Evolutionary conservation across 1,140 invertebrate genomes (phyloP).

Genomic region (Cotesia glomerata): DNA sequence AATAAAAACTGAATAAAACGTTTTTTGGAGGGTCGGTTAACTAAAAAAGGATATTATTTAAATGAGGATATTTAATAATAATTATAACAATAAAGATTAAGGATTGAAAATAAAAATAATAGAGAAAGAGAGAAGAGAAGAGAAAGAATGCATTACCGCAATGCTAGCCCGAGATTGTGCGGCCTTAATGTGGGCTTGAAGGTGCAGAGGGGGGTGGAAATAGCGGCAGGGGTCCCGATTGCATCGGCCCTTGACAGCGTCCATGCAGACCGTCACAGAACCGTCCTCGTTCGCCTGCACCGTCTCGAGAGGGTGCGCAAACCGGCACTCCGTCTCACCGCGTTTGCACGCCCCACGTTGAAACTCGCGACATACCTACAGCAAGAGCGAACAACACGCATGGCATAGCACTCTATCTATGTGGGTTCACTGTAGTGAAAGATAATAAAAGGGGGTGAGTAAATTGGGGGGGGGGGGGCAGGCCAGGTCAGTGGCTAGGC

Average conservation of each 20-base stretch:
- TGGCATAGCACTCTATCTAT: slow-evolving; percentile 64
- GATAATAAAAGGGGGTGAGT: neutral
- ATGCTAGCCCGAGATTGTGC: slow-evolving; percentile 89
- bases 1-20: neutral
- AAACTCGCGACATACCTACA: slow-evolving; percentile 98
- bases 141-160: slow-evolving; percentile 84
- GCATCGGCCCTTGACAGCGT: slow-evolving; percentile 96
- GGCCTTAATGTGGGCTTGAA: slow-evolving; percentile 98
- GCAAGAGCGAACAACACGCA: slow-evolving; percentile 63
- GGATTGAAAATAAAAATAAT: slow-evolving; percentile 28
- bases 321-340: slow-evolving; percentile 94
- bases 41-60: neutral
- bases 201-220: slow-evolving; percentile 97
- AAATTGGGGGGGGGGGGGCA: neutral
- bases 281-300: slow-evolving; percentile 92
- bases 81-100: slow-evolving; percentile 28
- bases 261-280: slow-evolving; percentile 98
- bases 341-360: slow-evolving; percentile 96
- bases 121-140: slow-evolving; percentile 45
- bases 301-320: slow-evolving; percentile 95
- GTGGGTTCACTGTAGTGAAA: slow-evolving; percentile 35
- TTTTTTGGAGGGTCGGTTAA: neutral
- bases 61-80: slow-evolving; percentile 3
- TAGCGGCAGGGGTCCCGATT: slow-evolving; percentile 95
- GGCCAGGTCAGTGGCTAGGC: neutral